Conservation (phyloP, 2,888 invertebrate species). For the Drosophila birchii region DNA sequence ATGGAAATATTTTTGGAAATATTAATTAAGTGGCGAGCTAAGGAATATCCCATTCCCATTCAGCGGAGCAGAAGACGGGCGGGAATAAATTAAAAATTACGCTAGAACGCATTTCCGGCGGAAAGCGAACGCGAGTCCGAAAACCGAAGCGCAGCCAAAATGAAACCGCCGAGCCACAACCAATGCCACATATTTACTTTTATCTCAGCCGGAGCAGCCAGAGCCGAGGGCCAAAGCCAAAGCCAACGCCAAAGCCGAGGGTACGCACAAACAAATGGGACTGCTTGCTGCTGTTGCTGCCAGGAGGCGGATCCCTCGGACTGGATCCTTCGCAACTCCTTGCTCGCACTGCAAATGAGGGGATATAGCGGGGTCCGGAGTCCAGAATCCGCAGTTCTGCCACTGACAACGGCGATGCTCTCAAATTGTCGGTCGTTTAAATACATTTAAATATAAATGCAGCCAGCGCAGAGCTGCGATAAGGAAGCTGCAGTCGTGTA, state of each 20-base stretch:
- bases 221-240: conserved; percentile 56
- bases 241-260: conserved; percentile 67
- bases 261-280: conserved; percentile 72
- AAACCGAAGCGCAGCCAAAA: conserved; percentile 46
- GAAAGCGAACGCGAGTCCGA: conserved; percentile 23
- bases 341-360: conserved; percentile 68
- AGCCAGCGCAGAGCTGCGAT: conserved; percentile 50
- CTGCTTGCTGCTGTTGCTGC: conserved; percentile 15
- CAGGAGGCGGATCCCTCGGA: conserved; percentile 7
- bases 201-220: conserved; percentile 71
- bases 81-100: conserved; percentile 71
- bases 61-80: conserved; percentile 15
- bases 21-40: conserved; percentile 44
- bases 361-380: conserved; percentile 2
- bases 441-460: conserved; percentile 79
- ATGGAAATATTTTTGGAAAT: conserved; percentile 16
- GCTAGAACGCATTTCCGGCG: conserved; percentile 57
- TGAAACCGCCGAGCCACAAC: conserved; percentile 63
- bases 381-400: conserved; percentile 21
- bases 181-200: conserved; percentile 79
- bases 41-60: conserved; percentile 16
- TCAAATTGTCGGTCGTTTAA: conserved; percentile 80
- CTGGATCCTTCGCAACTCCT: conserved; percentile 15
- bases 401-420: conserved; percentile 71
- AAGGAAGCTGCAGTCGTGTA: conserved; percentile 45